A percentile compares a stretch with the other conserved stretches of the same genome.
phyloP scores from a whole-genome alignment of 2,113 vertebrate genomes.

The Morone saxatilis region DNA sequence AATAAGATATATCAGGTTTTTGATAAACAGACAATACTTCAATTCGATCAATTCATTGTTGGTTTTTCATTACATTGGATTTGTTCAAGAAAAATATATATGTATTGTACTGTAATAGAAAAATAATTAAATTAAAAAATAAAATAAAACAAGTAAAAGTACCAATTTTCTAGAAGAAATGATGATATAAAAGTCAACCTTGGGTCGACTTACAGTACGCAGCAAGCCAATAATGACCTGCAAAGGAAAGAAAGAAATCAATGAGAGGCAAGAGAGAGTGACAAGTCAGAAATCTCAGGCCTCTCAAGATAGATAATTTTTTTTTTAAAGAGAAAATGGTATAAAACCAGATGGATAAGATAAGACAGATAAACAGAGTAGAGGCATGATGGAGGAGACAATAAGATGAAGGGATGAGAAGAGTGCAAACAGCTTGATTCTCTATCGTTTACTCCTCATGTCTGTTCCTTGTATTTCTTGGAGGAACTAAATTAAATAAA shows the following conservation, averaged over 20 bases:
- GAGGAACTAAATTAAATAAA: not conserved
- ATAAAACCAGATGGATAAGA: constrained; percentile 10
- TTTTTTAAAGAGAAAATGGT: not conserved
- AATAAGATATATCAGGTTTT: not conserved
- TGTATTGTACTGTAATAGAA: not conserved
- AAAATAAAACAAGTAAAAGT: not conserved
- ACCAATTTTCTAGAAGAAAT: not conserved
- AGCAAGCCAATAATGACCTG: not conserved
- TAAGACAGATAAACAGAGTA: not conserved
- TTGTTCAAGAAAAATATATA: not conserved
- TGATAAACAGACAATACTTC: no score
- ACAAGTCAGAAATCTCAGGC: constrained; percentile 1
- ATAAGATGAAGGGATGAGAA: not conserved
- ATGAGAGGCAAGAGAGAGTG: not conserved
- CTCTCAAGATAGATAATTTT: not conserved
- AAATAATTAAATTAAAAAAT: not conserved
- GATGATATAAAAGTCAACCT: not conserved
- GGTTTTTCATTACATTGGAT: not conserved
- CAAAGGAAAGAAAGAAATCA: not conserved
- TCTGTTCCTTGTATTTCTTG: not conserved
- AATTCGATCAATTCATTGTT: not conserved
- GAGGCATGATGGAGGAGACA: constrained; percentile 8
- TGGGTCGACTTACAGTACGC: not conserved
- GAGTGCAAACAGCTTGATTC: not conserved
- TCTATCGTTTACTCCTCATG: not conserved